Evolutionary conservation across 1,140 invertebrate genomes (phyloP).

Genomic region (Sitobion miscanthi): DNA sequence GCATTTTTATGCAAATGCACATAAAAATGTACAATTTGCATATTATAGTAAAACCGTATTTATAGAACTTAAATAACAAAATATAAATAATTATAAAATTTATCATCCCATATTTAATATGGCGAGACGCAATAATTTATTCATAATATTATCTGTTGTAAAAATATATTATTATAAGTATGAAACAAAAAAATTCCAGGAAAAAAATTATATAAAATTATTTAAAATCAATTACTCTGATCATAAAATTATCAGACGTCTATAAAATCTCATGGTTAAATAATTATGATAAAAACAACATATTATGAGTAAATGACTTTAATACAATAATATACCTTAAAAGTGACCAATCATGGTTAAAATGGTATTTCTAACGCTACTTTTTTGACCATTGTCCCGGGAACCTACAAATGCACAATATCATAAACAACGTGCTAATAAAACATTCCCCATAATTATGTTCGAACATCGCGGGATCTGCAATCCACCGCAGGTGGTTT

Average conservation of each 20-base stretch:
- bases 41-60: neutral
- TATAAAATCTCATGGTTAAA: neutral
- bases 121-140: neutral
- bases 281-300: neutral
- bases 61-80: neutral
- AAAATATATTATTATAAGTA: neutral
- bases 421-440: too few species aligned
- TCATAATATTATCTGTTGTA: neutral
- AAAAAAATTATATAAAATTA: neutral
- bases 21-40: neutral
- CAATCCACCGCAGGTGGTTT: too few species aligned
- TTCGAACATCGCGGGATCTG: too few species aligned
- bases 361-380: too few species aligned
- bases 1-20: neutral
- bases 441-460: too few species aligned
- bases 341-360: neutral
- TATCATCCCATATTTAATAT: neutral
- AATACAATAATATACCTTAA: neutral
- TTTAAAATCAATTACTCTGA: neutral
- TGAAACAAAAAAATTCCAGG: neutral
- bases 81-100: neutral
- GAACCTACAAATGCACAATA: too few species aligned
- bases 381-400: too few species aligned
- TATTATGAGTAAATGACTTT: neutral
- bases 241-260: neutral